Evolutionary conservation across 2,113 vertebrate species (phyloP), one percentile per base, ranked within the genome.

Genomic region (Coryphaenoides rupestris): DNA sequence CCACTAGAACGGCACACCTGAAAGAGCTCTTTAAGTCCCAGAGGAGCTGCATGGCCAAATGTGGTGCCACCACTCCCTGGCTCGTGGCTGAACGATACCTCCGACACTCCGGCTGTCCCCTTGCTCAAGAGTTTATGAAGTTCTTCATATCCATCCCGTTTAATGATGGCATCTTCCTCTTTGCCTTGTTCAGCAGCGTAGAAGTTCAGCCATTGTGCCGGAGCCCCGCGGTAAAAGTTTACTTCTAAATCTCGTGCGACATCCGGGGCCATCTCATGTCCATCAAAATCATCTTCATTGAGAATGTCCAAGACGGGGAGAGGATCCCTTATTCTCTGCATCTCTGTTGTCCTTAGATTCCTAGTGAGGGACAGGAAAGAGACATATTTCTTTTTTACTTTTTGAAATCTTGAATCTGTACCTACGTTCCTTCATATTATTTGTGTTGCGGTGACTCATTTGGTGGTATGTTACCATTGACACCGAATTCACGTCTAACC

Each of bases 11-110:
- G 12, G 85, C 79, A 50, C 79, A 68, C 33, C 60, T 76, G n/a
- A 85, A 69, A 1, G 21, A n/a, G 65, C 71, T 76, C 16, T 47
- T 28, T 5, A 77, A 65, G 12, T 75, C 72, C 81, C 84, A 86
- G 21, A 86, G 0, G 22, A 81, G 57, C 47, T 86, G 76, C 81
- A 74, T 86, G 40, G 76, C 79, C 60, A 84, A n/a, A 16, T 5
- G 84, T 86, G 19, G 81, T 75, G 0, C 81, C 84, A 0, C 84
- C 79, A 63, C 75, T 14, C 16, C 84, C 81, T 55, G 72, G 68
- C 1, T 79, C 22, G 50, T 86, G 81, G 19, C 56, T 0, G 16
- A 76, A 22, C 12, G 69, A 45, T 26, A 75, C 59, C 4, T 17
- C 0, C 46, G 21, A 70, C 52, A 17, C 57, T 49, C 40, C 45